Percentiles rank a stretch among this genome's conserved stretches.
phyloP scores from a whole-genome alignment of 2,888 invertebrate species.

The Watsonalla binaria region DNA sequence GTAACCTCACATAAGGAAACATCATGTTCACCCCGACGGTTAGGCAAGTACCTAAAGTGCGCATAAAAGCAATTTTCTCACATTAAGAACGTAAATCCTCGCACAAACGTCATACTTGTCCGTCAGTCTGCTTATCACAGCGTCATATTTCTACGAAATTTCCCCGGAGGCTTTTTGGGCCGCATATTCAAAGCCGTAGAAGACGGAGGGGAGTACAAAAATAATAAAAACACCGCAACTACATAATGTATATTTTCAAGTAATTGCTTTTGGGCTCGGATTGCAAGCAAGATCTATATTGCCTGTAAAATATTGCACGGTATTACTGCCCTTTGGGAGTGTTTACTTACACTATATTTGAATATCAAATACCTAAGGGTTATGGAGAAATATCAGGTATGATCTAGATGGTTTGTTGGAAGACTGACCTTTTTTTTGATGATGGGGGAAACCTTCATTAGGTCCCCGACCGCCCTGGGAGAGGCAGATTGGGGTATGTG shows the following conservation, averaged over 20 bases:
- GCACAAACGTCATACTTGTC: neutral
- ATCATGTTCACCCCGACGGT: too few species aligned
- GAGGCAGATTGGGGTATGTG: too few species aligned
- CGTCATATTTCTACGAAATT: neutral
- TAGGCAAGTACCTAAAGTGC: constrained; percentile 29
- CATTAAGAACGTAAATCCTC: neutral
- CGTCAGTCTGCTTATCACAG: neutral
- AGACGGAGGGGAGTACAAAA: neutral
- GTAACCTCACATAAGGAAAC: too few species aligned
- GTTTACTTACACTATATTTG: too few species aligned
- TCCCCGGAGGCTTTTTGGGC: neutral
- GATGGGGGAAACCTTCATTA: too few species aligned
- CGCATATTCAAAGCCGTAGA: neutral
- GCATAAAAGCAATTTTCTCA: neutral
- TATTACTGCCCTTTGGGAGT: too few species aligned
- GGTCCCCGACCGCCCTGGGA: too few species aligned
- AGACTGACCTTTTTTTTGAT: too few species aligned
- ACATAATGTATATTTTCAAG: neutral
- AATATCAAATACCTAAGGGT: too few species aligned
- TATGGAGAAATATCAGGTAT: too few species aligned
- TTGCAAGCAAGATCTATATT: neutral
- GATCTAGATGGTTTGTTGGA: too few species aligned
- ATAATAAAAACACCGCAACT: neutral
- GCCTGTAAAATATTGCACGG: too few species aligned
- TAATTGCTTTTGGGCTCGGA: neutral